phyloP scores from a whole-genome alignment of 2,888 invertebrate species.

The Phrixothrix hirtus region DNA sequence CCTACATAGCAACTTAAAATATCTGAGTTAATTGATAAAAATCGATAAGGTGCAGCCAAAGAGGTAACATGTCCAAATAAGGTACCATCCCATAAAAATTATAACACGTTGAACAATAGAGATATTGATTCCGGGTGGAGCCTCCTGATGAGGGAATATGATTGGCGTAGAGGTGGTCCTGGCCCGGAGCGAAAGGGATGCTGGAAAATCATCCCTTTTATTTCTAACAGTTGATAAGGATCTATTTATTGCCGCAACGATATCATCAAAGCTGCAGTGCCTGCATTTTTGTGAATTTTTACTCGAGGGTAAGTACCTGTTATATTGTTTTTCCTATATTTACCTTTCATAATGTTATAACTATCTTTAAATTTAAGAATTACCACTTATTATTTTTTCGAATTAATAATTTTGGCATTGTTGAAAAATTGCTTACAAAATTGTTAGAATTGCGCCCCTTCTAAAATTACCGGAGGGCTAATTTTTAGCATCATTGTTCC shows the following conservation, averaged over 20 bases:
- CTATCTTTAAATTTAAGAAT: too few species aligned
- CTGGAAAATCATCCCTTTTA: slow-evolving; percentile 28
- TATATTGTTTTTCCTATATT: too few species aligned
- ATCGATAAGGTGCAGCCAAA: too few species aligned
- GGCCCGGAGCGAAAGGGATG: slow-evolving; percentile 27
- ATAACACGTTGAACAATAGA: slow-evolving; percentile 34
- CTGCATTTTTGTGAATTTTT: too few species aligned
- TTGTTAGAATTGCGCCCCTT: too few species aligned
- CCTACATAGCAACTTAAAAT: too few species aligned
- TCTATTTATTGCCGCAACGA: slow-evolving; percentile 26
- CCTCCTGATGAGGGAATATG: slow-evolving; percentile 5
- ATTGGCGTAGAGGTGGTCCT: slow-evolving; percentile 31
- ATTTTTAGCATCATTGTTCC: slow-evolving; percentile 23
- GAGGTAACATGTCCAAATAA: background rate
- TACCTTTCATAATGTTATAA: too few species aligned
- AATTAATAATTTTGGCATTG: too few species aligned
- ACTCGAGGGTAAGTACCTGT: too few species aligned
- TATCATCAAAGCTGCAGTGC: background rate
- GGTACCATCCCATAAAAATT: slow-evolving; percentile 6
- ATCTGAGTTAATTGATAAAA: too few species aligned
- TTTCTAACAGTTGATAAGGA: slow-evolving; percentile 32
- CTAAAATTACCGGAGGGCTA: background rate
- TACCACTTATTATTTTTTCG: background rate
- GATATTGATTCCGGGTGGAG: slow-evolving; percentile 31
- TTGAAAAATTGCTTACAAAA: too few species aligned